Conservation (phyloP, 2,888 invertebrate genomes). For the Hemistola chrysoprasaria region DNA sequence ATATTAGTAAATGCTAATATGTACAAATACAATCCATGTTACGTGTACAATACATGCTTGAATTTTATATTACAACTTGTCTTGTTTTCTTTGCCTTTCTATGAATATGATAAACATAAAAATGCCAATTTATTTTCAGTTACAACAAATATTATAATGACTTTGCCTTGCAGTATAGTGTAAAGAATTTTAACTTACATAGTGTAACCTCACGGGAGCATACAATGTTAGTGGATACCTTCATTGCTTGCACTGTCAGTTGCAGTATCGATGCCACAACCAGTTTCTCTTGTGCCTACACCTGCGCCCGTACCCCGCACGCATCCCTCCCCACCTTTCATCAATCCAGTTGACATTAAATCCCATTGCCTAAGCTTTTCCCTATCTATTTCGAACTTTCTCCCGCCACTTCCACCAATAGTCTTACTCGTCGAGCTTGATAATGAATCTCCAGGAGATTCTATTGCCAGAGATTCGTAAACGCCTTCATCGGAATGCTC, state of each 20-base stretch:
- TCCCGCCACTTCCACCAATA: constrained; percentile 45
- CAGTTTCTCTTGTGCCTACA: constrained; percentile 58
- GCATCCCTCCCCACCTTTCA: constrained; percentile 73
- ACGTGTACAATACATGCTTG: constrained; percentile 60
- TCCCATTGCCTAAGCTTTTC: constrained; percentile 95
- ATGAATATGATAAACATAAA: constrained; percentile 23
- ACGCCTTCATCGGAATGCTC: constrained; percentile 75
- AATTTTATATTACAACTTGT: constrained; percentile 61
- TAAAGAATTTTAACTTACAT: constrained; percentile 73
- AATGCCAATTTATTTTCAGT: constrained; percentile 59
- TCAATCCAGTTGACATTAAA: constrained; percentile 91
- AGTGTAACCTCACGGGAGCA: constrained; percentile 71
- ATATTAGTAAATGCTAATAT: constrained; percentile 47
- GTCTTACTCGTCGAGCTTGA: constrained; percentile 26
- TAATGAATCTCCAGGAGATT: constrained; percentile 46
- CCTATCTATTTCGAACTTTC: constrained; percentile 87
- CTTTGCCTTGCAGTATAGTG: constrained; percentile 69
- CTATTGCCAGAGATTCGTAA: constrained; percentile 61
- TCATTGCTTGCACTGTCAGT: constrained; percentile 75
- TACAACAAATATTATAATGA: constrained; percentile 48
- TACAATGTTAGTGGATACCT: constrained; percentile 77
- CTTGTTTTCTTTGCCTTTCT: constrained; percentile 32
- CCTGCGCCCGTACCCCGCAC: constrained; percentile 64
- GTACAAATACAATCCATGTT: constrained; percentile 49
- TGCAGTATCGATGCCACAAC: constrained; percentile 68